Base-by-base conservation (phyloP, 2,888 invertebrate species). In the Parnassius mnemosyne region DNA sequence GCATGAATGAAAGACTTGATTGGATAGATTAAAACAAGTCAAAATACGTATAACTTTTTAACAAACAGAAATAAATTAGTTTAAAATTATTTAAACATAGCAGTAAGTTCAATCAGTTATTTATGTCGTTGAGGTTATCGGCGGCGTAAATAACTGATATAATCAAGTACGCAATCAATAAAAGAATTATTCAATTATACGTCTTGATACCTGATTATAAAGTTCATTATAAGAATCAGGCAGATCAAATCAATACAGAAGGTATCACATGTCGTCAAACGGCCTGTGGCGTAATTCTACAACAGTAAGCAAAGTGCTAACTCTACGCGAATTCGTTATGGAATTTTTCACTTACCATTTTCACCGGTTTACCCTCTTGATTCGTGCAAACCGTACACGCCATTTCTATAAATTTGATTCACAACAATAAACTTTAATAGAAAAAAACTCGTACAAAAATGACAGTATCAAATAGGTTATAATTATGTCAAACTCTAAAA, bases 331-430 rank as follows among this genome's bases (percentile, higher is more conserved):
- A 34, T 46, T 10, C 16, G 3, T 59, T n/a, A 10, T 34, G 16
- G 56, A 57, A 25, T 11, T 53, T 25, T 61, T 49, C 60, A 78
- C 85, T 80, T 69, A 85, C 87, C 83, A 81, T 84, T 77, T 79
- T 83, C 42, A 79, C 74, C 1, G 79, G 71, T 68, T 80, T 83
- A 53, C 73, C 75, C 1, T 80, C 80, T 42, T 76, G 72, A 65
- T 76, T 75, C 69, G 79, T 64, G 70, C 87, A 87, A 53, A 80
- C 66, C 10, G 82, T 71, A 65, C 88, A 87, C 75, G 85, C 79
- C 87, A 88, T 88, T 69, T 65, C 67, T 46, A 53, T 50, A 52
- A 53, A 58, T 46, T 41, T 51, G 65, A 41, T 65, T 63, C 58
- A 67, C 59, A 63, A 67, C 62, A 62, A 63, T 50, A 68, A 41